A percentile compares a stretch with the other conserved stretches of the same genome.
Conservation (phyloP, 2,888 invertebrate genomes). For the Mythimna vitellina region DNA sequence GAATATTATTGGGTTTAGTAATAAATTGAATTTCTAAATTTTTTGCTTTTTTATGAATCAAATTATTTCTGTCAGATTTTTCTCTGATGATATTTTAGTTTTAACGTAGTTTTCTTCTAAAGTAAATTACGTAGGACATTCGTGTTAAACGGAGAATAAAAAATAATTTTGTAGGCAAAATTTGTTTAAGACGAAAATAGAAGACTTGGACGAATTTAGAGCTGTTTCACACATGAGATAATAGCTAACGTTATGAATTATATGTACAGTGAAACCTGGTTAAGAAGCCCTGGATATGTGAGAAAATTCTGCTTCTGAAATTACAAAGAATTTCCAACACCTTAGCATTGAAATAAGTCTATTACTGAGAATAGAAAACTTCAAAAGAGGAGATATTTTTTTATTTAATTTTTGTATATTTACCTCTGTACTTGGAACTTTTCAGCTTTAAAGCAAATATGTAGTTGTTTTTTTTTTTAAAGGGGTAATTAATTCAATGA, state of each 20-base stretch:
- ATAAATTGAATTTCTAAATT: constrained; percentile 48
- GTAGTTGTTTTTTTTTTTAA: no score
- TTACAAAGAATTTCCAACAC: no score
- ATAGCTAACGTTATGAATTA: background rate
- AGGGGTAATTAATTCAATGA: no score
- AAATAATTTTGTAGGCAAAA: background rate
- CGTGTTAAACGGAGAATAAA: background rate
- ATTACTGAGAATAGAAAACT: no score
- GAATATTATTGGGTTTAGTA: constrained; percentile 47
- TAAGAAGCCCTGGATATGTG: no score
- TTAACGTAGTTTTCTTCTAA: background rate
- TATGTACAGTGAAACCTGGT: no score
- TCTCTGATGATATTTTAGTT: constrained; percentile 22
- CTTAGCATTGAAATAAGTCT: no score
- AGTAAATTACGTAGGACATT: background rate
- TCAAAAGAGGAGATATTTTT: no score
- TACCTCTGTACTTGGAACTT: no score
- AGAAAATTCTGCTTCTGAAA: no score
- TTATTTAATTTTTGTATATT: no score
- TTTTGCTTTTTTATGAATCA: constrained; percentile 14
- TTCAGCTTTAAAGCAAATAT: no score
- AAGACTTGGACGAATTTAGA: background rate
- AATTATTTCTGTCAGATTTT: constrained; percentile 18
- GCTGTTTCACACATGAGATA: background rate
- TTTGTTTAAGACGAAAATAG: background rate